A percentile compares a stretch with the other conserved stretches of the same genome.
These are phyloP conservation scores for Rhagoletis zephyria DNA, from an alignment of 1,140 invertebrate species.

Conservation along the genomic window DNA sequence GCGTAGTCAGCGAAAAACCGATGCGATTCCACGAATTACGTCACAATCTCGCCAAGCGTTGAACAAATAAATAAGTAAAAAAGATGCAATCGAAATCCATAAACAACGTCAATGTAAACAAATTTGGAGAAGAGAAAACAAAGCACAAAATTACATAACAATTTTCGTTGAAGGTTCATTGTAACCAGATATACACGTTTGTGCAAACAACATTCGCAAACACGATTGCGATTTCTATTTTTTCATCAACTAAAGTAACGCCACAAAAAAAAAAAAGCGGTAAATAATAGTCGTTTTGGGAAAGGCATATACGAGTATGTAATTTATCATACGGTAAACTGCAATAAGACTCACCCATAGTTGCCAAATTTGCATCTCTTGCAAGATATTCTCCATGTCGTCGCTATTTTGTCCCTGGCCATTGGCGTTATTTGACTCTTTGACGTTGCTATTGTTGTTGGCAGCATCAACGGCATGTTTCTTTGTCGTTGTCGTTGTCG, in stretches of 20 bases:
- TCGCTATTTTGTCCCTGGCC: constrained; percentile 51
- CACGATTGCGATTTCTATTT: not conserved
- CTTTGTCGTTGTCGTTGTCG: not conserved
- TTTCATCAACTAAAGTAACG: not conserved
- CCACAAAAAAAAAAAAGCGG: not conserved
- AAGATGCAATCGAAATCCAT: not conserved
- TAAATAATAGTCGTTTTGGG: constrained; percentile 29
- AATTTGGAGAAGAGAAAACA: not conserved
- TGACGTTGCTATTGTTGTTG: not conserved
- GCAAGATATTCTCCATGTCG: constrained; percentile 58
- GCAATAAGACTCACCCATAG: constrained; percentile 55
- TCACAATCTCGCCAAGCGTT: not conserved
- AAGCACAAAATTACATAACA: not conserved
- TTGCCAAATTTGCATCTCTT: constrained; percentile 57
- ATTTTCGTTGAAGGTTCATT: not conserved
- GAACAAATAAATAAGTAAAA: not conserved
- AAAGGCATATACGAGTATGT: not conserved
- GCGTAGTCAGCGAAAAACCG: no score
- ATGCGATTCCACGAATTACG: not conserved
- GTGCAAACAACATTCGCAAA: not conserved
- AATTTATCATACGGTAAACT: not conserved
- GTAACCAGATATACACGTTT: not conserved
- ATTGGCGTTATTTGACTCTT: not conserved
- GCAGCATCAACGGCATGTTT: not conserved
- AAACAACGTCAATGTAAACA: not conserved